phyloP scores from a whole-genome alignment of 1,140 invertebrate species.

The Neelides sp. region DNA sequence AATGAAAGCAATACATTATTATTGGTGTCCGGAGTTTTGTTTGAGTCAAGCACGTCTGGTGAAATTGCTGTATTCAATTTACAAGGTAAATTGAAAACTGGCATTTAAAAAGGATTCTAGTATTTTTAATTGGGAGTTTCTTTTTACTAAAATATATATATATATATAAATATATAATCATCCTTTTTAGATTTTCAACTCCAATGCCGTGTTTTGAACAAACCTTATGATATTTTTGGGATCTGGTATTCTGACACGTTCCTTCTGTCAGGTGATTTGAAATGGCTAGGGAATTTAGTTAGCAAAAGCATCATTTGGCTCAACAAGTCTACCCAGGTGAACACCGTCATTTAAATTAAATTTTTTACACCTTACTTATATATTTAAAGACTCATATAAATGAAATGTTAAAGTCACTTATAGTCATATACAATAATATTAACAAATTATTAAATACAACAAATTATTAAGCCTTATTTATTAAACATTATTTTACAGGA shows the following conservation, averaged over 20 bases:
- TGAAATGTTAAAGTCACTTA: no score
- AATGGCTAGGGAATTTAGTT: slow-evolving; percentile 64
- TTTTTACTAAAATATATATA: slow-evolving; percentile 4
- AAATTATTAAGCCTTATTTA: no score
- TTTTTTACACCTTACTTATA: no score
- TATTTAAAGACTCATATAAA: no score
- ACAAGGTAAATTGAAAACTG: slow-evolving; percentile 41
- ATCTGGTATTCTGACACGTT: slow-evolving; percentile 77
- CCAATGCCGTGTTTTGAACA: slow-evolving; percentile 67
- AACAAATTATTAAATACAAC: no score
- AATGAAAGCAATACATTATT: slow-evolving; percentile 69
- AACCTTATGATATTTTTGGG: slow-evolving; percentile 70
- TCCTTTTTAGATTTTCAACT: slow-evolving; percentile 49
- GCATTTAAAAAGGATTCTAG: background rate
- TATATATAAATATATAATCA: background rate
- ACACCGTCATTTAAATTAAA: no score
- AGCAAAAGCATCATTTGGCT: slow-evolving; percentile 68
- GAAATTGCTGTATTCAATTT: slow-evolving; percentile 78
- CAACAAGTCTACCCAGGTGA: slow-evolving; percentile 63
- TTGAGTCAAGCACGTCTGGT: slow-evolving; percentile 65
- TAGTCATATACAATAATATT: background rate
- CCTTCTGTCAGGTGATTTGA: slow-evolving; percentile 63
- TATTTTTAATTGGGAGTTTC: slow-evolving; percentile 8
- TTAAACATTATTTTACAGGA: slow-evolving; percentile 38
- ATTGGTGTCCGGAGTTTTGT: slow-evolving; percentile 73